phyloP scores from a whole-genome alignment of 2,888 invertebrate genomes.

The Phortica okadai region DNA sequence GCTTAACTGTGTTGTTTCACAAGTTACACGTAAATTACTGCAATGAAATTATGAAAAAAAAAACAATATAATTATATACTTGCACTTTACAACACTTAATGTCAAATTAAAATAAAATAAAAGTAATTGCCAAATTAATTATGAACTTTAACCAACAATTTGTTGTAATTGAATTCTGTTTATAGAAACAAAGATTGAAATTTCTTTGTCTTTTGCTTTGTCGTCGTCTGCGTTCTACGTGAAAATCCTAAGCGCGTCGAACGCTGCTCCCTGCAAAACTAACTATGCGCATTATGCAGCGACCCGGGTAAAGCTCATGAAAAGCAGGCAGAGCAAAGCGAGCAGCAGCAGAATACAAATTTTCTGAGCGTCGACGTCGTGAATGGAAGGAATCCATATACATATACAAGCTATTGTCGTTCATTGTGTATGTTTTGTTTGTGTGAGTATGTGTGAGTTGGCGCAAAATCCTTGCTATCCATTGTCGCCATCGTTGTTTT shows the following conservation, averaged over 20 bases:
- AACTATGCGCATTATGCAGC: constrained; percentile 71
- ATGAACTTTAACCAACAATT: not conserved
- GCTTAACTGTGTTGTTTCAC: constrained; percentile 21
- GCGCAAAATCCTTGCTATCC: constrained; percentile 21
- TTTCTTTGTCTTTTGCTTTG: constrained; percentile 11
- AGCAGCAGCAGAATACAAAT: not conserved
- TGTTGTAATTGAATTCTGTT: not conserved
- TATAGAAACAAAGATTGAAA: not conserved
- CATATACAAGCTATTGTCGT: not conserved
- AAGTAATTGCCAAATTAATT: too few relatives aligned
- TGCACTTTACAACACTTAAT: not conserved
- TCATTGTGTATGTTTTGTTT: not conserved
- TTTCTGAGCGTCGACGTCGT: not conserved
- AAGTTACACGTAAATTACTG: constrained; percentile 58
- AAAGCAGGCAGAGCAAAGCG: constrained; percentile 16
- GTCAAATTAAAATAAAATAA: too few relatives aligned
- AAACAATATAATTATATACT: constrained; percentile 8
- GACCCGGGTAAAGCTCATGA: constrained; percentile 55
- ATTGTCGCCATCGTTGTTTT: not conserved
- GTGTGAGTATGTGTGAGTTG: not conserved
- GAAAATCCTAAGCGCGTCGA: constrained; percentile 52
- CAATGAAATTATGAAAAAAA: constrained; percentile 44
- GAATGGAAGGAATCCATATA: constrained; percentile 2
- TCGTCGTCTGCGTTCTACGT: not conserved
- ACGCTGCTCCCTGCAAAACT: constrained; percentile 65